These are phyloP conservation scores for Drosophila chauvacae DNA, from an alignment of 1,140 invertebrate species.

Conservation along the genomic window DNA sequence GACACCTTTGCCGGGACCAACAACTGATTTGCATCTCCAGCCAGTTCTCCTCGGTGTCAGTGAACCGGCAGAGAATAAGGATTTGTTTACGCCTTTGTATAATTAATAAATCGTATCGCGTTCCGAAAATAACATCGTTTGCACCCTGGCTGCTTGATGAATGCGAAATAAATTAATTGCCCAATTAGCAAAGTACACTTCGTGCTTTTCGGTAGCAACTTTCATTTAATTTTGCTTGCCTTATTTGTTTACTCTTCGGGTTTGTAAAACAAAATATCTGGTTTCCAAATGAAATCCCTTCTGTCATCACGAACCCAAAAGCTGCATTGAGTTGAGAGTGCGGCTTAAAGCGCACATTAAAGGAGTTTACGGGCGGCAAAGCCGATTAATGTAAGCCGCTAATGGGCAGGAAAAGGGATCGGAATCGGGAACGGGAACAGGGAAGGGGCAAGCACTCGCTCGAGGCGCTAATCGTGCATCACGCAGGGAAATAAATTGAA, in stretches of 20 bases:
- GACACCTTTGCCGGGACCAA: constrained; percentile 31
- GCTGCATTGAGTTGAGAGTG: constrained; percentile 9
- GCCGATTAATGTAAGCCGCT: constrained; percentile 52
- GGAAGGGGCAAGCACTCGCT: constrained; percentile 15
- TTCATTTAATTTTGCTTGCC: constrained; percentile 7
- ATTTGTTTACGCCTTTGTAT: constrained; percentile 22
- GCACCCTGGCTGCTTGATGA: constrained; percentile 20
- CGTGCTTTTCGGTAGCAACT: constrained; percentile 16
- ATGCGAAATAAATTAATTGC: constrained; percentile 51
- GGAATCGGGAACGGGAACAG: not conserved
- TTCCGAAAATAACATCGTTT: constrained; percentile 35
- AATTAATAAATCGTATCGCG: constrained; percentile 33
- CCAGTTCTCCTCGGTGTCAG: constrained; percentile 10
- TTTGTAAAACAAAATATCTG: constrained; percentile 8
- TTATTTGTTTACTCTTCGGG: constrained; percentile 11
- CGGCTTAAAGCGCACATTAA: constrained; percentile 39
- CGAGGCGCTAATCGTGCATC: constrained; percentile 48
- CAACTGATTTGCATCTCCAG: constrained; percentile 34
- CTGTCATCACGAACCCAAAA: constrained; percentile 22
- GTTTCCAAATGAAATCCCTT: constrained; percentile 33
- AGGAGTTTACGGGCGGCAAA: constrained; percentile 40
- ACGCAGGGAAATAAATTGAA: constrained; percentile 58
- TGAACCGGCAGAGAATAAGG: constrained; percentile 16
- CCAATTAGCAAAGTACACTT: constrained; percentile 41
- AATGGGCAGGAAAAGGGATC: constrained; percentile 35